These are phyloP conservation scores for Pilophorus perplexus DNA, from an alignment of 2,888 invertebrate genomes.

Conservation along the genomic window DNA sequence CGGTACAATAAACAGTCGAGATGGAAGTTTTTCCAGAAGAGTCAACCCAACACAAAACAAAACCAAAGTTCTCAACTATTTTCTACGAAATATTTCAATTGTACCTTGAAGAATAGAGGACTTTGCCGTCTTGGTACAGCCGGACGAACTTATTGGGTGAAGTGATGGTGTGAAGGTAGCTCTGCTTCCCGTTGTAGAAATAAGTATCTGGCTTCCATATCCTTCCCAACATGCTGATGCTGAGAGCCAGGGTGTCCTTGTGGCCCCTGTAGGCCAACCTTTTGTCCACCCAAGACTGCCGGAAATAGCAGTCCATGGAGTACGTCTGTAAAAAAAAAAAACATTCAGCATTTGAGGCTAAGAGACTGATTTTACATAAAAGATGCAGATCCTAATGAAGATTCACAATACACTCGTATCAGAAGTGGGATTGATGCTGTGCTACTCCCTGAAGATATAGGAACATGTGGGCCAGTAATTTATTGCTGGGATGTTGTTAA, in stretches of 20 bases:
- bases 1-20: no score
- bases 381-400: no score
- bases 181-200: slow-evolving; percentile 91
- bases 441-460: no score
- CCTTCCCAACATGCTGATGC: slow-evolving; percentile 88
- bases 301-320: slow-evolving; percentile 92
- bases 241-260: slow-evolving; percentile 79
- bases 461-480: no score
- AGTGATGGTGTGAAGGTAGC: slow-evolving; percentile 94
- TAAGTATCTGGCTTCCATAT: slow-evolving; percentile 98
- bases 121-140: slow-evolving; percentile 84
- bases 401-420: no score
- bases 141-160: slow-evolving; percentile 90
- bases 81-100: no score
- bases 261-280: slow-evolving; percentile 81
- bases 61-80: no score
- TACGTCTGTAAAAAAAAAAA: slow-evolving; percentile 65
- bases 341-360: slow-evolving; percentile 79
- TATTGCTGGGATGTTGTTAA: no score
- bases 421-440: no score
- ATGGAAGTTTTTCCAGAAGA: no score
- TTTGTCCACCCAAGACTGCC: slow-evolving; percentile 89
- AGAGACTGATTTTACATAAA: no score
- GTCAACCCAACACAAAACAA: no score
- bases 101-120: slow-evolving; percentile 92